Conservation (phyloP, 1,140 invertebrate genomes). For the Vollenhovia emeryi region DNA sequence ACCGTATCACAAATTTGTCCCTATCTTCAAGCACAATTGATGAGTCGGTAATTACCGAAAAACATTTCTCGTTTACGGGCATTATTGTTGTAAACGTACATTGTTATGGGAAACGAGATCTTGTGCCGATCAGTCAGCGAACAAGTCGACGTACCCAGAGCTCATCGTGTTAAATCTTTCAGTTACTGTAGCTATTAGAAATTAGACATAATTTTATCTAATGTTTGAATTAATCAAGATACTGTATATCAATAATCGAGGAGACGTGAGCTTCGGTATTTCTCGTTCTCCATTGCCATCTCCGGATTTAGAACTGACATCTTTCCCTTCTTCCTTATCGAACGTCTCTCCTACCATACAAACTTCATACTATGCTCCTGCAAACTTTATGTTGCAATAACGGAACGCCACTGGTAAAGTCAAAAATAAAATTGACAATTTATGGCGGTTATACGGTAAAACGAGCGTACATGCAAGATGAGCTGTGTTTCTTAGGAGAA, state of each 20-base stretch:
- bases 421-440: constrained; percentile 46
- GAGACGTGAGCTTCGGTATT: not conserved
- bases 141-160: not conserved
- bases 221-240: constrained; percentile 2
- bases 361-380: constrained; percentile 4
- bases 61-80: not conserved
- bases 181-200: not conserved
- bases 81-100: not conserved
- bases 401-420: constrained; percentile 4
- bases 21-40: not conserved
- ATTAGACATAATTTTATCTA: not conserved
- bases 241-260: not conserved
- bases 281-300: not conserved
- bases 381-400: constrained; percentile 30
- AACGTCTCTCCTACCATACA: not conserved
- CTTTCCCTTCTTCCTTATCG: constrained; percentile 22
- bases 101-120: not conserved
- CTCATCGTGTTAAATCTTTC: not conserved
- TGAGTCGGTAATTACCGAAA: not conserved
- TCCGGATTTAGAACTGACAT: constrained; percentile 16
- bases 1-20: not conserved
- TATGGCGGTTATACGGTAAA: constrained; percentile 4
- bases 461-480: not conserved
- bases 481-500: constrained; percentile 2
- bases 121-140: not conserved